Base-by-base conservation (phyloP, 30 jellyfish, hydroid and myxozoan genomes). In the Rhopilema esculentum region DNA sequence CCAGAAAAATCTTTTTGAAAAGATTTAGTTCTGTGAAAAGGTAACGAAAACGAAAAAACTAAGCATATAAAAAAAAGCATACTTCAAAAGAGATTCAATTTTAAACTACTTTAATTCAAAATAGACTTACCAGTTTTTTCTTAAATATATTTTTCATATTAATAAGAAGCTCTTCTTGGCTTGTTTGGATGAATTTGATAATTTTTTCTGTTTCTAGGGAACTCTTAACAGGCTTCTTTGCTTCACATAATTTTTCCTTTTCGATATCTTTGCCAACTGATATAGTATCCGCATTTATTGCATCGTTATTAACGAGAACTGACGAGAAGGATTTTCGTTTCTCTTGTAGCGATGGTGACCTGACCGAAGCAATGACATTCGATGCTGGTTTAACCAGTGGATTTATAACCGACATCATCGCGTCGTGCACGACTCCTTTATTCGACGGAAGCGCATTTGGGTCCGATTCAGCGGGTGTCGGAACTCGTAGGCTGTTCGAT, bases 311-410 rank as follows among this genome's bases (percentile, higher is more conserved):
- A 16, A 85, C 88, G 23, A 85, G 71, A 21, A 85, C 84, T 16
- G 94, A 85, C 16, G 69, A 22, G 32, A 28, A 48, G 0, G 84
- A 80, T 52, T 40, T 1, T 8, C 65, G 66, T 50, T 33, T 63
- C 69, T 74, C 94, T 15, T 71, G 31, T 27, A 49, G 27, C 26
- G 72, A 6, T 0, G 88, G 88, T 16, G 94, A 73, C 27, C 19
- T 63, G 15, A 33, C 49, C 30, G 77, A 77, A 25, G 79, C 86
- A 21, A 75, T 49, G 63, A 40, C 83, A 49, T 29, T 66, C 4
- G 90, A 50, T 8, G 76, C 82, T 24, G 96, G 86, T 6, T 57
- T 72, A 32, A 87, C 57, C 17, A 72, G 79, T 0, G 96, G 86
- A 49, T 67, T 77, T 1, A 76, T 70, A 17, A 62, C 80, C 24